phyloP scores from a whole-genome alignment of 2,797 vertebrate genomes.

The Scomberomorus guttatus region DNA sequence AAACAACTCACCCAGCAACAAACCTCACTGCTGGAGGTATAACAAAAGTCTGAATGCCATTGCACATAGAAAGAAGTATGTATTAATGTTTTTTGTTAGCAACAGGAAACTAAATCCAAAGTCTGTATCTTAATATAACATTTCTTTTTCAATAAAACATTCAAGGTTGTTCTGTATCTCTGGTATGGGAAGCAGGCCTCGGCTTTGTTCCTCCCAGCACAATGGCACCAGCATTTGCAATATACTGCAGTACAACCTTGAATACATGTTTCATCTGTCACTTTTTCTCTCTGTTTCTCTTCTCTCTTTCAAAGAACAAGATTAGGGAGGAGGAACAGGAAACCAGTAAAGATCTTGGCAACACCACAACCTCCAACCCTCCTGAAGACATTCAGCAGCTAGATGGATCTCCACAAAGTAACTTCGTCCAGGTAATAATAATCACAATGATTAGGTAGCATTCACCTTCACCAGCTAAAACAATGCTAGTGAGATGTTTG shows the following conservation, averaged over 20 bases:
- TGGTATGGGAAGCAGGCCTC: not conserved
- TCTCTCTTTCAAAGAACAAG: conserved; percentile 46
- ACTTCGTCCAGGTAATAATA: conserved; percentile 43
- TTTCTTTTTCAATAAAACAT: not conserved
- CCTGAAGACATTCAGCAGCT: conserved; percentile 11
- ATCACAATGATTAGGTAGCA: not conserved
- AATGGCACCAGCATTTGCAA: not conserved
- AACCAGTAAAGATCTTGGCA: not conserved
- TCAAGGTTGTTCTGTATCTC: not conserved
- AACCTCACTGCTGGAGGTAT: conserved; percentile 87
- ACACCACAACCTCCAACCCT: not conserved
- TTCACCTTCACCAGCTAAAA: not conserved
- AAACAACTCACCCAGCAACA: conserved; percentile 88
- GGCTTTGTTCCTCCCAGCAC: not conserved
- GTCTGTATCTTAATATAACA: not conserved
- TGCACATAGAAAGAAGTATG: not conserved
- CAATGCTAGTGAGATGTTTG: not conserved
- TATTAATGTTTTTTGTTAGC: not conserved
- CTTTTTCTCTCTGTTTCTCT: not conserved
- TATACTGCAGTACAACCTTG: not conserved
- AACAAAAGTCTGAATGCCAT: not conserved
- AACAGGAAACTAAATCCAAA: not conserved
- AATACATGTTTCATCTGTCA: not conserved
- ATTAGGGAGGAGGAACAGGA: conserved; percentile 26
- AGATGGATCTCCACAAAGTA: not conserved